A percentile compares a stretch with the other conserved stretches of the same genome.
Conservation (phyloP, 2,888 invertebrate species). For the Empis livida region DNA sequence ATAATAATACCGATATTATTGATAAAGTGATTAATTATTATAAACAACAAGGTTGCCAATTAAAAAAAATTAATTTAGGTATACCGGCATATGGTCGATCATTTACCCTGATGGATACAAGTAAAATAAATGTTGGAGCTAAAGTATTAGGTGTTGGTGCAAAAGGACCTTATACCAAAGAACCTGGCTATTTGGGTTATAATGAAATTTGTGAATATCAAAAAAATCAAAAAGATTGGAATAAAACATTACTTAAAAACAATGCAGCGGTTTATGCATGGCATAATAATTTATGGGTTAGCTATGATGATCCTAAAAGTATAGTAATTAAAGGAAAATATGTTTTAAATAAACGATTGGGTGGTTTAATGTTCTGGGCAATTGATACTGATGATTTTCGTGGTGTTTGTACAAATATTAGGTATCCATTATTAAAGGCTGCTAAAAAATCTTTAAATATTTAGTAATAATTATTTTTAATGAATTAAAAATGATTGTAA, state of each 20-base stretch:
- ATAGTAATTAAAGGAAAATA: slow-evolving; percentile 29
- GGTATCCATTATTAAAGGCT: slow-evolving; percentile 30
- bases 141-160: slow-evolving; percentile 16
- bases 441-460: slow-evolving; percentile 17
- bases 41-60: slow-evolving; percentile 27
- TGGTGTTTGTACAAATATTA: slow-evolving; percentile 23
- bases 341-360: slow-evolving; percentile 29
- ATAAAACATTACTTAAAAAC: slow-evolving; percentile 17
- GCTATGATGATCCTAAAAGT: slow-evolving; percentile 32
- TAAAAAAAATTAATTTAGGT: slow-evolving; percentile 33
- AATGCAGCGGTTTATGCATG: slow-evolving; percentile 29
- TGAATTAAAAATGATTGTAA: too few species aligned
- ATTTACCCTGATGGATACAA: slow-evolving; percentile 26
- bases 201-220: slow-evolving; percentile 19
- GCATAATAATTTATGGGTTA: slow-evolving; percentile 31
- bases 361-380: slow-evolving; percentile 42
- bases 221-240: slow-evolving; percentile 20
- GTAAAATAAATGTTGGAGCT: slow-evolving; percentile 25
- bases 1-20: slow-evolving; percentile 13
- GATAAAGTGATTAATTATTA: slow-evolving; percentile 25
- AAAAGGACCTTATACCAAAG: slow-evolving; percentile 17
- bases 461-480: background rate
- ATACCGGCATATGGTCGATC: slow-evolving; percentile 34
- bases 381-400: slow-evolving; percentile 41
- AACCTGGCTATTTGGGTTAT: slow-evolving; percentile 18